Conservation (phyloP, 2,113 vertebrate species). For the Tylochromis polylepis region DNA sequence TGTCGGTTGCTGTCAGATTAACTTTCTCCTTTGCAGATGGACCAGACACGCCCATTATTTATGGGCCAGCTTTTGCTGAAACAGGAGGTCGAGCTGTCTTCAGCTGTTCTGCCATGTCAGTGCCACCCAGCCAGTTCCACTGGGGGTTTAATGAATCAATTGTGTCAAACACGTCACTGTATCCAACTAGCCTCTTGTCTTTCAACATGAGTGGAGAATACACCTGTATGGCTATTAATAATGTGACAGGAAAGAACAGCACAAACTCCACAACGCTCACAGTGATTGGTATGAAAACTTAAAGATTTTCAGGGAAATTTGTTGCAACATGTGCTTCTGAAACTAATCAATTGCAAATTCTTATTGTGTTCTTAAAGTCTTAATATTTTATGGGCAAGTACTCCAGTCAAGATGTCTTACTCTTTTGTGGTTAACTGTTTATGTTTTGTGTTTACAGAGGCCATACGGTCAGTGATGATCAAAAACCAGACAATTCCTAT, state of each 20-base stretch:
- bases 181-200: background rate
- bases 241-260: slow-evolving; percentile 41
- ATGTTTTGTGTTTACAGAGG: slow-evolving; percentile 38
- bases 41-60: slow-evolving; percentile 3
- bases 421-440: background rate
- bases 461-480: slow-evolving; percentile 42
- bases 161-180: slow-evolving; percentile 13
- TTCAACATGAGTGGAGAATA: slow-evolving; percentile 56
- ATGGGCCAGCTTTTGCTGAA: slow-evolving; percentile 32
- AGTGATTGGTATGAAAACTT: slow-evolving; percentile 50
- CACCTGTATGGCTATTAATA: slow-evolving; percentile 62
- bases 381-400: background rate
- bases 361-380: background rate
- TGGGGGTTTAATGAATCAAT: slow-evolving; percentile 54
- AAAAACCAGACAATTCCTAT: slow-evolving; percentile 31
- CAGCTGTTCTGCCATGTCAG: slow-evolving; percentile 50
- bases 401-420: background rate
- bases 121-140: slow-evolving; percentile 36
- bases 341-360: background rate
- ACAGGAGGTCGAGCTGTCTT: slow-evolving; percentile 3
- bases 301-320: background rate
- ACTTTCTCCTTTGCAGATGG: slow-evolving; percentile 11
- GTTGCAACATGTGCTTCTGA: background rate
- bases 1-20: too few species aligned
- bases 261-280: slow-evolving; percentile 25